These are phyloP conservation scores for Rhinolophus sinicus DNA, from an alignment of 2,113 vertebrate genomes.

Conservation along the genomic window DNA sequence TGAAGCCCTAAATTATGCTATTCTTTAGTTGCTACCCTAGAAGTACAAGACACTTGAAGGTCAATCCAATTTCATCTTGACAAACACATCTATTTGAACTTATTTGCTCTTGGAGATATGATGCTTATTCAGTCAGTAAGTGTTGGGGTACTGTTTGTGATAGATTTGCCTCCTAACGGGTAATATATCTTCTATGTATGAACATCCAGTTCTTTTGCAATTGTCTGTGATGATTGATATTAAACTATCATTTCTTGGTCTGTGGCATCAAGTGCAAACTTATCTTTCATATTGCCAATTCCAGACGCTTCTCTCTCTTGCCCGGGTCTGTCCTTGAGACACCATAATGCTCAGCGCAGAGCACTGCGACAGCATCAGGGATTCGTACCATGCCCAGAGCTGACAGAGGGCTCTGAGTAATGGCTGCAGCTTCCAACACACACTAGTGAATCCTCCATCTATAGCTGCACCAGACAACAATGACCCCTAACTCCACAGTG, in stretches of 20 bases:
- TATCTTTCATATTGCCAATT: conserved; percentile 61
- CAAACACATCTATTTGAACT: conserved; percentile 63
- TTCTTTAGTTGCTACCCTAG: not conserved
- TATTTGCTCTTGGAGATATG: conserved; percentile 53
- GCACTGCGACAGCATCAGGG: not conserved
- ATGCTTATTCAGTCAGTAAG: conserved; percentile 38
- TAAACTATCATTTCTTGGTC: conserved; percentile 70
- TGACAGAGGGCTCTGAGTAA: conserved; percentile 48
- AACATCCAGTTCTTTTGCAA: conserved; percentile 62
- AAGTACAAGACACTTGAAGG: conserved; percentile 43
- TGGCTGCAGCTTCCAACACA: not conserved
- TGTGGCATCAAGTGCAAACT: conserved; percentile 64
- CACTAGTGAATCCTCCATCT: not conserved
- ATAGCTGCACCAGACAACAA: not conserved
- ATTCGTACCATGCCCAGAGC: not conserved
- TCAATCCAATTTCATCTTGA: conserved; percentile 64
- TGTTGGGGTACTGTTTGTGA: conserved; percentile 47
- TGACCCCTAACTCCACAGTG: not conserved
- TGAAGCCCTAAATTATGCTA: not conserved
- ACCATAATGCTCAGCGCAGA: no score
- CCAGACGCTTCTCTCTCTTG: not conserved
- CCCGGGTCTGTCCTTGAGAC: conserved; percentile 49
- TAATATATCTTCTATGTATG: conserved; percentile 60
- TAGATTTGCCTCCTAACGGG: conserved; percentile 50
- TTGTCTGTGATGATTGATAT: conserved; percentile 71